These are phyloP conservation scores for Danio rerio DNA, from an alignment of 2,113 vertebrate species.

Conservation along the genomic window GRCz12tu NC_133192.1:6233501-6234000, in stretches of 20 bases:
- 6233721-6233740: not conserved
- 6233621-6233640: conserved; percentile 11
- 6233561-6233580: conserved; percentile 26
- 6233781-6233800: conserved; percentile 4
- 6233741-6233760: not conserved
- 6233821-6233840: not conserved
- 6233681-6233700: conserved; percentile 25
- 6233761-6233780: conserved; percentile 25
- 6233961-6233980: no score
- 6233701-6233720: conserved; percentile 2
- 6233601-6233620: not conserved
- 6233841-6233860: not conserved
- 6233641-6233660: conserved; percentile 37
- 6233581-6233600: conserved; percentile 58
- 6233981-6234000: no score
- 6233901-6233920: not conserved
- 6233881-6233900: not conserved
- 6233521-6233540: not conserved
- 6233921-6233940: not conserved
- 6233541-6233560: not conserved
- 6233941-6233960: not conserved
- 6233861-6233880: not conserved
- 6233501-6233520: no score
- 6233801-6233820: not conserved
- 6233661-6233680: conserved; percentile 47